These are phyloP conservation scores for Lamellibrachia satsuma DNA, from an alignment of 2,888 invertebrate genomes.

Conservation along the genomic window DNA sequence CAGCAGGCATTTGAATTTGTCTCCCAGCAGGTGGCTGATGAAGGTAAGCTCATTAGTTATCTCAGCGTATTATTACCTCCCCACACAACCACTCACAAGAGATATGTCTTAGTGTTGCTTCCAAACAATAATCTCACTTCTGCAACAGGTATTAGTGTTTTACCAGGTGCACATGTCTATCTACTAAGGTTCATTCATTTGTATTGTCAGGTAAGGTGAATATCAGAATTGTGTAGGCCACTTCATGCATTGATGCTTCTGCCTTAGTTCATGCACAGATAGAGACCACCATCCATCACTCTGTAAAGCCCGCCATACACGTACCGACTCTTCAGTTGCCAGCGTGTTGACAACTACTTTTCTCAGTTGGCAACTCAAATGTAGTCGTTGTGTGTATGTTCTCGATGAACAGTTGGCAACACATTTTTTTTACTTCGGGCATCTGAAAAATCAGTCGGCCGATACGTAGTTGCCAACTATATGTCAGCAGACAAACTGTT, in stretches of 20 bases:
- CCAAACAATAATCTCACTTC: background rate
- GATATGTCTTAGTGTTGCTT: background rate
- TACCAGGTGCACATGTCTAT: background rate
- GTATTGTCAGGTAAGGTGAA: background rate
- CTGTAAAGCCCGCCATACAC: background rate
- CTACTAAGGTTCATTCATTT: background rate
- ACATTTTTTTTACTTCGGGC: no score
- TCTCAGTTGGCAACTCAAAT: no score
- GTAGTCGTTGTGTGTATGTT: no score
- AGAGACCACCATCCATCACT: background rate
- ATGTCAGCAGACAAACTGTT: no score
- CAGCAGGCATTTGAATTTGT: slow-evolving; percentile 49
- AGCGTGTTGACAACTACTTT: no score
- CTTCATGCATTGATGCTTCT: background rate
- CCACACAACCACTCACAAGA: background rate
- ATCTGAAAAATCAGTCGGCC: no score
- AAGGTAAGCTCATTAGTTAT: slow-evolving; percentile 46
- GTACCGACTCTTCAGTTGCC: background rate
- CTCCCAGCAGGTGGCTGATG: slow-evolving; percentile 46
- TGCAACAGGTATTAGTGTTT: background rate
- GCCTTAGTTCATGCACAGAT: background rate
- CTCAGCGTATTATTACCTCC: background rate
- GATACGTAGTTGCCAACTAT: no score
- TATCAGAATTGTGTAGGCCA: background rate
- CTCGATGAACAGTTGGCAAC: no score